Conservation (phyloP, 2,113 vertebrate species). For the Gymnorhina tibicen region DNA sequence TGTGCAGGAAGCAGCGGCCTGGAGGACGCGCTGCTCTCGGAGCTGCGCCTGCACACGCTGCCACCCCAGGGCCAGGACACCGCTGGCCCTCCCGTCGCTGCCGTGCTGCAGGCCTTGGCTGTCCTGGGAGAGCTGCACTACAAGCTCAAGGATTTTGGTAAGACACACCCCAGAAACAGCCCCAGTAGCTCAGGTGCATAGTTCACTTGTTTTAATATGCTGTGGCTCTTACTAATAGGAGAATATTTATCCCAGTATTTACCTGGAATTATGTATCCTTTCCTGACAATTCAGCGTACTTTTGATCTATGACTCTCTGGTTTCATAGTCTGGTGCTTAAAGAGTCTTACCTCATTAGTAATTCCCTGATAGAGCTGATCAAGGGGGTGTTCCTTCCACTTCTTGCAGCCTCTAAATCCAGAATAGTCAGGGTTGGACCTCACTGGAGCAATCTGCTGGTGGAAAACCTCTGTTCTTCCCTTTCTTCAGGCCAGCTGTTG, state of each 20-base stretch:
- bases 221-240: background rate
- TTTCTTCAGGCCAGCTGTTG: constrained; percentile 82
- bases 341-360: background rate
- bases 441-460: background rate
- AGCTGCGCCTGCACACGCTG: constrained; percentile 74
- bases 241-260: background rate
- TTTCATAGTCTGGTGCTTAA: background rate
- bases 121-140: constrained; percentile 85
- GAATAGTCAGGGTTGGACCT: background rate
- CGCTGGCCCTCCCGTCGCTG: constrained; percentile 59
- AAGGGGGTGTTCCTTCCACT: background rate
- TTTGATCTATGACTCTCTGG: background rate
- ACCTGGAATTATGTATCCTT: background rate
- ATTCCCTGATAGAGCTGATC: background rate
- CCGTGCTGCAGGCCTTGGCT: constrained; percentile 85
- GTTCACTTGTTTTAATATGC: background rate
- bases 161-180: background rate
- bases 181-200: rapidly evolving
- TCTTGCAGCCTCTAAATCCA: background rate
- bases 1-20: constrained; percentile 72
- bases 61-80: constrained; percentile 50
- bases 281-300: background rate
- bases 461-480: background rate
- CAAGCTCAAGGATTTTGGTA: constrained; percentile 91
- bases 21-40: constrained; percentile 75